These are phyloP conservation scores for Muscicapa striata DNA, from an alignment of 2,797 vertebrate genomes.

Conservation along the genomic window DNA sequence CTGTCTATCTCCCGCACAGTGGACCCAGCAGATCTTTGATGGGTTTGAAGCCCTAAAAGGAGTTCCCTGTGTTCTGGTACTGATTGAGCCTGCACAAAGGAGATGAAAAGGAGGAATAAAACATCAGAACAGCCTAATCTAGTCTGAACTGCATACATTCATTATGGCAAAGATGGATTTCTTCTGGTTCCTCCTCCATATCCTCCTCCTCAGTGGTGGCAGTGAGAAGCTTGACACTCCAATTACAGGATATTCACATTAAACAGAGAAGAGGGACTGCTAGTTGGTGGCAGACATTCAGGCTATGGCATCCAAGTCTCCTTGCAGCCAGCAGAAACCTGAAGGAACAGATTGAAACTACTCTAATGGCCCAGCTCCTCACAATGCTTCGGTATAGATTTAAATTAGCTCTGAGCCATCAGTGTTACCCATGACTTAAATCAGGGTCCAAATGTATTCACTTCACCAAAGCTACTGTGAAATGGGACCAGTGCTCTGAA, in stretches of 20 bases:
- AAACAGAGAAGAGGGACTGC: constrained; percentile 21
- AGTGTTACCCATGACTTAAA: background rate
- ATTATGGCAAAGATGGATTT: constrained; percentile 17
- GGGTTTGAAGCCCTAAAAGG: constrained; percentile 19
- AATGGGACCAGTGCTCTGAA: background rate
- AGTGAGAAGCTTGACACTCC: constrained; percentile 19
- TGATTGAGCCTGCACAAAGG: background rate
- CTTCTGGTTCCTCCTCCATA: constrained; percentile 32
- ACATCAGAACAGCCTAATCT: constrained; percentile 30
- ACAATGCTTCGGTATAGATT: background rate
- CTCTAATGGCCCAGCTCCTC: background rate
- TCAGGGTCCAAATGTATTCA: background rate
- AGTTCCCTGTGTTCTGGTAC: background rate
- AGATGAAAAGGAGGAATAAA: constrained; percentile 39
- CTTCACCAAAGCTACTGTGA: background rate
- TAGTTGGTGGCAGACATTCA: background rate
- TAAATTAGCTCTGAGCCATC: background rate
- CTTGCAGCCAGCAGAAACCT: background rate
- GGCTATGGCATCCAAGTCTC: background rate
- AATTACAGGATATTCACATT: constrained; percentile 35
- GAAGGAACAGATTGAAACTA: background rate
- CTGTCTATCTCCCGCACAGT: background rate
- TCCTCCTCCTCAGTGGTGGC: constrained; percentile 28
- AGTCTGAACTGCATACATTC: background rate
- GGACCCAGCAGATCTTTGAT: background rate